Evolutionary conservation across 2,113 vertebrate species (phyloP).

Genomic region (Colius striatus): DNA sequence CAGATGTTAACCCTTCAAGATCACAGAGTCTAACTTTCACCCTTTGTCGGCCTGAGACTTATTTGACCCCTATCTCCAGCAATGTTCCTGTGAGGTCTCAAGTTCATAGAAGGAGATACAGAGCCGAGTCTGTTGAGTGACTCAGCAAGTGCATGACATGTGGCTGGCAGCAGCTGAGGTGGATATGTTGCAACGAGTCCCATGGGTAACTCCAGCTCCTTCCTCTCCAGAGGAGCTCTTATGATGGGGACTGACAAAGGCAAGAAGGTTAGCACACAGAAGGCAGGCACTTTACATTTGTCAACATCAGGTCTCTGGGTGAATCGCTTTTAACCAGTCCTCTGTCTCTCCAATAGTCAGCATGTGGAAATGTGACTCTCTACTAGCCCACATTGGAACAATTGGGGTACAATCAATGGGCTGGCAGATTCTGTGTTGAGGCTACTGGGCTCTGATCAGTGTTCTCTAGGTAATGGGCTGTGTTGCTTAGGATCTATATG

Average conservation of each 20-base stretch:
- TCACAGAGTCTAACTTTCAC: neutral
- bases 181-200: neutral
- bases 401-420: neutral
- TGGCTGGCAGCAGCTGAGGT: rapidly evolving
- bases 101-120: rapidly evolving
- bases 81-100: neutral
- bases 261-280: neutral
- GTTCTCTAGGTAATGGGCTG: neutral
- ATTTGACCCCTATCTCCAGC: neutral
- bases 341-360: no score
- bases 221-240: neutral
- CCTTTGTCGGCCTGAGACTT: neutral
- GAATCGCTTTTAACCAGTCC: neutral
- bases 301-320: rapidly evolving
- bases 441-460: neutral
- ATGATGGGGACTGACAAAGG: neutral
- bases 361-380: neutral
- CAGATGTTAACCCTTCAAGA: neutral
- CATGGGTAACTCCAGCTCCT: neutral
- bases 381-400: neutral
- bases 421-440: neutral
- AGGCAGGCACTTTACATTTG: neutral
- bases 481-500: neutral
- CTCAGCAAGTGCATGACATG: rapidly evolving
- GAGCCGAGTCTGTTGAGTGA: rapidly evolving